Percentiles rank a stretch among this genome's conserved stretches.
phyloP scores from a whole-genome alignment of 2,113 vertebrate genomes.

The Dipodomys ordii region DNA sequence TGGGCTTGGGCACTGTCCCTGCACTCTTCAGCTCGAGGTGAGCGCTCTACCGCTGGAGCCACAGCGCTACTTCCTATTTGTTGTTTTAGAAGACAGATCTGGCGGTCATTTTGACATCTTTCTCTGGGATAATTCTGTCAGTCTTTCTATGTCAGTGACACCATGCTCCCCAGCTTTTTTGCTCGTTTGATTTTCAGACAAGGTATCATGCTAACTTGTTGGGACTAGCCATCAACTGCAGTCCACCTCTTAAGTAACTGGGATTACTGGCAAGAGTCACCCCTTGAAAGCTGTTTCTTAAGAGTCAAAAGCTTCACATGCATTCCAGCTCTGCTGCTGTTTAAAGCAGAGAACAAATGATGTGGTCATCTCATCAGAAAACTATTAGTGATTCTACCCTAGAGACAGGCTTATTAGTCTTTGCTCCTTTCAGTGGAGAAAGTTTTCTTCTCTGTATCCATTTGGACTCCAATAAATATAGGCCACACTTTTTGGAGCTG shows the following conservation, averaged over 20 bases:
- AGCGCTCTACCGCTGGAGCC: too few relatives aligned
- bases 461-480: slow-evolving; percentile 17
- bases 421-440: slow-evolving; percentile 1
- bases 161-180: too few relatives aligned
- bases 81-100: background rate
- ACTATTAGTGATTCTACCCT: background rate
- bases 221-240: too few relatives aligned
- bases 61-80: too few relatives aligned
- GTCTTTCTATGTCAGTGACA: too few relatives aligned
- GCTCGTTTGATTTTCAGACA: too few relatives aligned
- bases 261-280: too few relatives aligned
- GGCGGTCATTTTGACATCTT: background rate
- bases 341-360: background rate
- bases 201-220: too few relatives aligned
- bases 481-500: background rate
- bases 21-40: too few relatives aligned
- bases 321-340: slow-evolving; percentile 2
- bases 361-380: slow-evolving; percentile 29
- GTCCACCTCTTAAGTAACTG: too few relatives aligned
- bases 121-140: background rate
- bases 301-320: background rate
- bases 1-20: too few relatives aligned
- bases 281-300: background rate
- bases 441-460: slow-evolving; percentile 11
- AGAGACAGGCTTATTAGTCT: background rate